Percentiles rank a stretch among this genome's conserved stretches.
Conservation (phyloP, 2,797 vertebrate genomes). For the Furcifer pardalis region DNA sequence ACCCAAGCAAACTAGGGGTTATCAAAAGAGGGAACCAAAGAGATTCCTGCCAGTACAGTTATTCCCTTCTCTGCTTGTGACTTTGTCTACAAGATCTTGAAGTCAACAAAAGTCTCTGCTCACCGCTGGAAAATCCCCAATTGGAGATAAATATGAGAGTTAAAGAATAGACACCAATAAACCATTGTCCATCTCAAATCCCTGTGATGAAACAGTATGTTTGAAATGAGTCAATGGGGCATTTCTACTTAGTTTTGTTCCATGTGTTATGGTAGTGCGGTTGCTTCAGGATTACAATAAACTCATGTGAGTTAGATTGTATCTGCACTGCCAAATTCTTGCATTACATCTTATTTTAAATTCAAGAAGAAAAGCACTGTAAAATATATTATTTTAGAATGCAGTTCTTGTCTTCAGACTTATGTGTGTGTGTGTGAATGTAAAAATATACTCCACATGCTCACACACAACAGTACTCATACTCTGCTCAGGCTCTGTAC, state of each 20-base stretch:
- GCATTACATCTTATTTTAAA: too few species aligned
- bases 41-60: not conserved
- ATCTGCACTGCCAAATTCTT: not conserved
- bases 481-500: too few species aligned
- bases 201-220: not conserved
- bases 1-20: not conserved
- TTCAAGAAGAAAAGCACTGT: too few species aligned
- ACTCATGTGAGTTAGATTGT: not conserved
- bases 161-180: constrained; percentile 49
- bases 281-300: not conserved
- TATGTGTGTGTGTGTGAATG: too few species aligned
- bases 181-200: too few species aligned
- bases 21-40: not conserved
- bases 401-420: too few species aligned
- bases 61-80: not conserved
- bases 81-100: not conserved
- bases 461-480: too few species aligned
- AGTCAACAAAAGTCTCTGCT: not conserved
- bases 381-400: too few species aligned
- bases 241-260: too few species aligned
- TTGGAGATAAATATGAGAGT: not conserved
- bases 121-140: constrained; percentile 2
- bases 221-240: not conserved
- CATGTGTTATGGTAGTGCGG: not conserved
- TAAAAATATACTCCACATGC: too few species aligned